phyloP scores from a whole-genome alignment of 2,797 vertebrate species.

The Carduelis carduelis region DNA sequence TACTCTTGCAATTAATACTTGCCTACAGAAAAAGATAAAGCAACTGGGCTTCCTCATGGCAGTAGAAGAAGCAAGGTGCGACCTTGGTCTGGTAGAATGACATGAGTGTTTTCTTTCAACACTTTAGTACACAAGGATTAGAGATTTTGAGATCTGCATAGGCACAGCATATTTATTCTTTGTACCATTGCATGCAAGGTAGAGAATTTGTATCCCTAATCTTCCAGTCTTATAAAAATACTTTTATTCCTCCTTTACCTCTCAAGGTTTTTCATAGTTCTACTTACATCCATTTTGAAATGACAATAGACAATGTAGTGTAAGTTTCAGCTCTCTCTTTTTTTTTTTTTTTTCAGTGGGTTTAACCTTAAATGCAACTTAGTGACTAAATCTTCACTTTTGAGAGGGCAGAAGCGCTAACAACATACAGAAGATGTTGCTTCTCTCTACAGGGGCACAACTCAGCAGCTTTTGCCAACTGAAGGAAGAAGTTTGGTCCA shows the following conservation, averaged over 20 bases:
- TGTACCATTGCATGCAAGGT: neutral
- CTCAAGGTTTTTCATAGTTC: neutral
- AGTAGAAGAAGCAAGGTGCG: neutral
- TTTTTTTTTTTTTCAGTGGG: neutral
- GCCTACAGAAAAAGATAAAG: neutral
- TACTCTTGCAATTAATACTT: neutral
- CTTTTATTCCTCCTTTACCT: neutral
- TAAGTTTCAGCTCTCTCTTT: neutral
- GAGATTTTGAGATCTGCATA: neutral
- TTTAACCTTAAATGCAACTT: neutral
- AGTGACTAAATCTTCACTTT: neutral
- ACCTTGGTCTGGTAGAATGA: neutral
- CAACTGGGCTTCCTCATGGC: neutral
- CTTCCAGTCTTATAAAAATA: neutral
- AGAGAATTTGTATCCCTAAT: neutral
- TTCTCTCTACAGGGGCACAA: neutral
- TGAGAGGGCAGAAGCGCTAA: neutral
- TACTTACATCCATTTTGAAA: neutral
- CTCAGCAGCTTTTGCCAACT: neutral
- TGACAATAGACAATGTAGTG: neutral
- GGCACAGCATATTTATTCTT: neutral
- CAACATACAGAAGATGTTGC: neutral
- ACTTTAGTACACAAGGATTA: neutral
- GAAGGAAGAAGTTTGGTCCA: neutral
- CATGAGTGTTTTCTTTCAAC: neutral